A percentile compares a stretch with the other conserved stretches of the same genome.
phyloP scores from a whole-genome alignment of 2,888 invertebrate species.

The Odiellus spinosus region DNA sequence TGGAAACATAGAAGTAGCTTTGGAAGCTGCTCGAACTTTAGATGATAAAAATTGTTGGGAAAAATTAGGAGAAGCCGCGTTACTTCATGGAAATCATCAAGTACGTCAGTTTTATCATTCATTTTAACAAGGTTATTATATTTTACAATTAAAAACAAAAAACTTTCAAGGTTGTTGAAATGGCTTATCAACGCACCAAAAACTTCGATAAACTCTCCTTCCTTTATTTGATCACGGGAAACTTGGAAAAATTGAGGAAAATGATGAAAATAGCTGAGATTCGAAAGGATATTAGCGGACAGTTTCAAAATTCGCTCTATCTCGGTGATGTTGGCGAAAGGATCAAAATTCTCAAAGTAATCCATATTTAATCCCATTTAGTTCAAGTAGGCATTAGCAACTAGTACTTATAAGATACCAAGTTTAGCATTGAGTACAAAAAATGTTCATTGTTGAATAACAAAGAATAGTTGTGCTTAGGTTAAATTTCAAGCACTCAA shows the following conservation, averaged over 20 bases:
- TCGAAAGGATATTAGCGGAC: slow-evolving; percentile 86
- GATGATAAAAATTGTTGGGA: slow-evolving; percentile 96
- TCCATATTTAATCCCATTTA: too few relatives aligned
- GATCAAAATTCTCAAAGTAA: slow-evolving; percentile 54
- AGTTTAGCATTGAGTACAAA: too few relatives aligned
- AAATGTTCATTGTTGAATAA: too few relatives aligned
- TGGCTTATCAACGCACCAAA: slow-evolving; percentile 98
- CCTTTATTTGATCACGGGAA: slow-evolving; percentile 93
- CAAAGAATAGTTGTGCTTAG: too few relatives aligned
- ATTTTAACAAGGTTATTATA: too few relatives aligned
- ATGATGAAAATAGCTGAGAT: slow-evolving; percentile 99
- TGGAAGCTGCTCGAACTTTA: slow-evolving; percentile 85
- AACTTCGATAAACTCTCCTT: slow-evolving; percentile 98
- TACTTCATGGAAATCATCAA: slow-evolving; percentile 84
- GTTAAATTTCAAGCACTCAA: too few relatives aligned
- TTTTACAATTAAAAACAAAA: too few relatives aligned
- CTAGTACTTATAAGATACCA: too few relatives aligned
- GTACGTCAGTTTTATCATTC: slow-evolving; percentile 31
- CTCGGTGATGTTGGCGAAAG: slow-evolving; percentile 83
- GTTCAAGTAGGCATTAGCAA: too few relatives aligned
- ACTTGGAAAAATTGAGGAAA: slow-evolving; percentile 87
- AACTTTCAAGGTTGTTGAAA: slow-evolving; percentile 63
- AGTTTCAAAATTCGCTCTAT: slow-evolving; percentile 84
- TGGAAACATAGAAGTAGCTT: slow-evolving; percentile 88
- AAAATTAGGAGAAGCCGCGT: slow-evolving; percentile 77